Evolutionary conservation across 2,797 vertebrate genomes (phyloP), one percentile per base, ranked within the genome.

Genomic region (Varecia variegata): DNA sequence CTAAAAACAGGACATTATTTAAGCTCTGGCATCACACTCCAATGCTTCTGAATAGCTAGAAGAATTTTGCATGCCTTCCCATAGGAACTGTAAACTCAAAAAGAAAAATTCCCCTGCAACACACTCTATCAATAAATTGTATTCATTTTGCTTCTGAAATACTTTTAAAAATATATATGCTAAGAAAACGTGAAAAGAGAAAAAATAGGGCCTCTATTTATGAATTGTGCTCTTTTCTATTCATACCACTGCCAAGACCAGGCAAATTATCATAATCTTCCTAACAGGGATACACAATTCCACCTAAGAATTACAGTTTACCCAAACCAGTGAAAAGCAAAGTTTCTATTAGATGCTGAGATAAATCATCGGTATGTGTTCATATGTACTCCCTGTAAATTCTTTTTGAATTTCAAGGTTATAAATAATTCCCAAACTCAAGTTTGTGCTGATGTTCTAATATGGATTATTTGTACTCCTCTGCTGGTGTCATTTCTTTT

Each of bases 191-290:
- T 47, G 17, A 76, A 95, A 62, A 21, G 11, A 71, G 62, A 38
- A 25, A 43, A 43, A 76, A 73, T 35, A 77, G 18, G 18, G 5
- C 20, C 13, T 87, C 67, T 21, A 38, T 81, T 92, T 93, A 73
- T 81, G 87, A 77, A 79, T 12, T 43, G 25, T 67, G 35, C 25
- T 88, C 70, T 80, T 92, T 96, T 88, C 65, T 91, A 94, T 88
- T 95, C 67, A 50, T 65, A 65, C 47, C 30, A 38, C 84, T 96
- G 96, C 93, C 73, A 94, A 89, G 40, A 85, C 4, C 79, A 95
- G 83, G 11, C 3, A 65, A 96, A 68, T 93, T 92, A 97, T 95
- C 56, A 97, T 94, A 94, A 91, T 96, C 77, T 88, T 85, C 93
- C 13, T 94, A 96, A 92, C 23, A 94, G 0, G 89, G 27, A 70